Evolutionary conservation across 2,113 vertebrate species (phyloP), one percentile per base, ranked within the genome.

Genomic region (Catharus fuscescens): DNA sequence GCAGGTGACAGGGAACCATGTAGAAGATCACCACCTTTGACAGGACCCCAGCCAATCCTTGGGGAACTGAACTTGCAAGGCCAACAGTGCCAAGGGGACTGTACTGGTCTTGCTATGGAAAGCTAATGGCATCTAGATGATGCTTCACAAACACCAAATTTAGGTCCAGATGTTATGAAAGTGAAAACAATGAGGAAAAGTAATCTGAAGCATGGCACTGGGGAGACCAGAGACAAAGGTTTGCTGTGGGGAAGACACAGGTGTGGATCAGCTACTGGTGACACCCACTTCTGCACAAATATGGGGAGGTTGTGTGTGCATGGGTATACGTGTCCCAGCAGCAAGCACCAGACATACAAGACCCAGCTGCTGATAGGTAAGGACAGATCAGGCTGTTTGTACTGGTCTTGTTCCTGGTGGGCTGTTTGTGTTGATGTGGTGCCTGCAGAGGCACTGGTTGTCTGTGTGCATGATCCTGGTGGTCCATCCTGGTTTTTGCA

Each of bases 291-390:
- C 19, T 34, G 13, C n/a, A 60, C 40, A 19, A 4, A 31, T 3
- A 2, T 2, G 12, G 32, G 14, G 34, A 66, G 44, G 19, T 0
- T 70, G 28, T 7, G 17, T 56, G 19, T 38, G 40, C 19, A 31
- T 3, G 25, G 4, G 14, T 26, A 14, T 5, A 10, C 14, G 12
- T 3, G 31, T 52, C 17, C 24, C 12, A 3, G 16, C 0, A 52
- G 79, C 16, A 59, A 88, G 34, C 32, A 71, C 21, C 38, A 0
- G 0, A 9, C 3, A 4, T 25, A 32, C 36, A 45, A 60, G 28
- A n/a, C 45, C 11, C n/a, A 78, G 9, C 3, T 70, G 11, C 20
- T 44, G 29, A 44, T 32, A 32, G 2, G 1, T 19, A 42, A 34
- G 38, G 65, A 12, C 17, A 71, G 20, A 69, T 69, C 21, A 31